Evolutionary conservation across 2,888 invertebrate genomes (phyloP), one percentile per base, ranked within the genome.

Genomic region (Drosophila anomalata): DNA sequence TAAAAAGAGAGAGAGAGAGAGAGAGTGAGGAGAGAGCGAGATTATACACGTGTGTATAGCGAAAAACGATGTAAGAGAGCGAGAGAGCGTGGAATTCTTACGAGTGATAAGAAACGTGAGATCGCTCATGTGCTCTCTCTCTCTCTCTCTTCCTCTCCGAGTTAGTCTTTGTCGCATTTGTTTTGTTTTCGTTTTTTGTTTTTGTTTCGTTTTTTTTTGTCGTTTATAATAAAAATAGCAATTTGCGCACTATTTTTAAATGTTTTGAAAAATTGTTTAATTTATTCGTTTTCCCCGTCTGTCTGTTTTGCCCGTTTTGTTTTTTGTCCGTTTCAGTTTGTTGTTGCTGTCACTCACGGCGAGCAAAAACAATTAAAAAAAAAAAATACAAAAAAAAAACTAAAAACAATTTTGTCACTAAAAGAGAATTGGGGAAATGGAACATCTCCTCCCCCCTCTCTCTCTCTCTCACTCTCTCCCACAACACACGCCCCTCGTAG

Each of bases 181-280:
- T 65, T 69, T 55, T 77, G 71, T 52, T 72, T 55, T 61, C 61
- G 46, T 42, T 42, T 60, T 68, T 61, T 72, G 57, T 53, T 53
- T 70, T 70, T 60, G 31, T 71, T 44, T 46, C 42, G 47, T 52
- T 77, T 57, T 66, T 68, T 52, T 70, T 63, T 22, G 7, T 41
- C 54, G 58, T 57, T 54, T 70, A 46, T 59, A 65, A 77, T 82
- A 87, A 72, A 88, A 82, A 85, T 87, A 85, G 82, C 82, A 88
- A 89, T 87, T 86, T 89, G 88, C 90, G 88, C 88, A 90, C 89
- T 89, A 90, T 88, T 90, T 88, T 89, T 78, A 89, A 84, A 89
- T 74, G 71, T 69, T 78, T 81, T 87, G 66, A 71, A 29, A 77
- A 80, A 73, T 75, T 84, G 69, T 87, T 75, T 73, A 58, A 55